Evolutionary conservation across 2,797 vertebrate species (phyloP).

Genomic region (Sciaenops ocellatus): DNA sequence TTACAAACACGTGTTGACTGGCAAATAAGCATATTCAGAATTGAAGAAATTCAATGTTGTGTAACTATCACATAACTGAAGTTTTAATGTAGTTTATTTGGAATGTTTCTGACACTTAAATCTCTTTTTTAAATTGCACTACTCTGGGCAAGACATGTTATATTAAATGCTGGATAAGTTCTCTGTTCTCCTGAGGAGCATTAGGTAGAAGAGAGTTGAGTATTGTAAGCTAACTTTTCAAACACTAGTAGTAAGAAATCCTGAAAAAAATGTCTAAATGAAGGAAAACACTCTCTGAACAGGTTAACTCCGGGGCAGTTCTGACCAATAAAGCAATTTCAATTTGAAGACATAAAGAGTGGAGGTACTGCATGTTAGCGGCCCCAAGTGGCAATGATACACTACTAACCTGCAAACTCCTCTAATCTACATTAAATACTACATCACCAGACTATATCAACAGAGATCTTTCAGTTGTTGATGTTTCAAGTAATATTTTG

Average conservation of each 20-base stretch:
- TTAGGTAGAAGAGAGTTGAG: not conserved
- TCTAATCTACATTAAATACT: not conserved
- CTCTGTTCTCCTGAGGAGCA: not conserved
- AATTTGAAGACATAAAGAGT: not conserved
- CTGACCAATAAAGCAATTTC: not conserved
- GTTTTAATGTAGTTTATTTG: not conserved
- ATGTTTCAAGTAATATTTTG: too few relatives aligned
- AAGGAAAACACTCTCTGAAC: not conserved
- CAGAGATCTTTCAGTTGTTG: too few relatives aligned
- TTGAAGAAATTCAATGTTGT: not conserved
- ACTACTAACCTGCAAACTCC: not conserved
- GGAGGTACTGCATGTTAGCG: constrained; percentile 14
- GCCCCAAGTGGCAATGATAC: not conserved
- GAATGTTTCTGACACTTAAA: not conserved
- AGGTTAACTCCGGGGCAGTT: not conserved
- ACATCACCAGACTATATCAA: not conserved
- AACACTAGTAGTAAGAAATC: not conserved
- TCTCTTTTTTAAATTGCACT: too few relatives aligned
- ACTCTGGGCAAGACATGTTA: not conserved
- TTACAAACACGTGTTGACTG: constrained; percentile 17
- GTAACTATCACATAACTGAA: not conserved
- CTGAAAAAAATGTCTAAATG: not conserved
- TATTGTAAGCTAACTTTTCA: not conserved
- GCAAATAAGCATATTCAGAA: constrained; percentile 18
- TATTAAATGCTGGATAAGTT: not conserved